phyloP scores from a whole-genome alignment of 2,888 invertebrate species.

The Agrilus biguttatus region DNA sequence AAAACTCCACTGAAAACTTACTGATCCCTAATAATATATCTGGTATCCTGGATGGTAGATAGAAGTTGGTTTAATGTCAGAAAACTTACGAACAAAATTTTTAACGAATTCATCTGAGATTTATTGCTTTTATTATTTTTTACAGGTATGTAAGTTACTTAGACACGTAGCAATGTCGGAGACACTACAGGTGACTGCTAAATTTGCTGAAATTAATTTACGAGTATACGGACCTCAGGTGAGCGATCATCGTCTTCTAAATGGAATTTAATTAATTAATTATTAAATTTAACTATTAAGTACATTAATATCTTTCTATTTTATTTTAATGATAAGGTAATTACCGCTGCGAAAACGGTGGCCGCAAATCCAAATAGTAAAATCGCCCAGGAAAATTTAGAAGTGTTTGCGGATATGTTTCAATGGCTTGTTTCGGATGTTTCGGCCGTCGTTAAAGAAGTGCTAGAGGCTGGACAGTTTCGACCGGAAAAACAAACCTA shows the following conservation, averaged over 20 bases:
- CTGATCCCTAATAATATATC: too few species aligned
- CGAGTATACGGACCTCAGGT: constrained; percentile 88
- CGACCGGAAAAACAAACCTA: constrained; percentile 65
- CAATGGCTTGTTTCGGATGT: constrained; percentile 86
- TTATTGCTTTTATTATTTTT: constrained; percentile 2
- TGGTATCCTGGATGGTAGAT: too few species aligned
- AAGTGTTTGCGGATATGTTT: constrained; percentile 92
- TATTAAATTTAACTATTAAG: not conserved
- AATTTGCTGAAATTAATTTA: constrained; percentile 90
- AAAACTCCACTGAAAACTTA: too few species aligned
- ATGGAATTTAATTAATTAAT: not conserved
- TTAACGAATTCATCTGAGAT: too few species aligned
- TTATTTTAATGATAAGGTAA: constrained; percentile 31
- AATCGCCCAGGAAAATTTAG: constrained; percentile 92
- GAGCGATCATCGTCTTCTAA: not conserved
- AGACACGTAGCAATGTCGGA: constrained; percentile 92
- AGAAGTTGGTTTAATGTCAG: too few species aligned
- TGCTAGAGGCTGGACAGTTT: constrained; percentile 62
- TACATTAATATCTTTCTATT: not conserved
- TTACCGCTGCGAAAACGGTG: constrained; percentile 85
- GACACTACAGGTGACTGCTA: constrained; percentile 87
- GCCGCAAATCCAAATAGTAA: constrained; percentile 85
- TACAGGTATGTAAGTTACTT: constrained; percentile 85
- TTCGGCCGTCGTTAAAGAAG: constrained; percentile 78
- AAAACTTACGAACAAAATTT: too few species aligned